A percentile compares a stretch with the other conserved stretches of the same genome.
Conservation (phyloP, 2,113 vertebrate species). For the Nycticebus coucang region DNA sequence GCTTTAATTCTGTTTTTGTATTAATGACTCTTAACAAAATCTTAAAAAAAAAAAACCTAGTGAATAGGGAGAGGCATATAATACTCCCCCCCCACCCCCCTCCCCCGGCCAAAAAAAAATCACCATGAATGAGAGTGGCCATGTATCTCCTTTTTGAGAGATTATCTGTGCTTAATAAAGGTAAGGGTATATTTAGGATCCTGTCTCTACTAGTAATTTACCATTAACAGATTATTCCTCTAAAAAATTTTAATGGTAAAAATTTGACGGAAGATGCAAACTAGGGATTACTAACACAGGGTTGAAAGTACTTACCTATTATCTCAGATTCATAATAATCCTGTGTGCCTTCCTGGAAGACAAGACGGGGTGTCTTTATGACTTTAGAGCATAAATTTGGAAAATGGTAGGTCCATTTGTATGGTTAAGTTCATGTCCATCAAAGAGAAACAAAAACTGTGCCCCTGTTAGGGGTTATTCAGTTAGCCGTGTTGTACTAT, state of each 20-base stretch:
- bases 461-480: background rate
- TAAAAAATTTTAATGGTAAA: constrained; percentile 75
- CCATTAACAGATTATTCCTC: constrained; percentile 49
- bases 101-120: background rate
- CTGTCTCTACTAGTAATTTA: constrained; percentile 30
- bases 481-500: constrained; percentile 30
- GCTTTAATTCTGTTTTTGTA: background rate
- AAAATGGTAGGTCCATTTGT: constrained; percentile 62
- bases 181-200: background rate
- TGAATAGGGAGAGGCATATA: background rate
- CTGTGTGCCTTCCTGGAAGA: constrained; percentile 86
- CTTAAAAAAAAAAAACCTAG: constrained; percentile 42
- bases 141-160: background rate
- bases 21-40: constrained; percentile 40
- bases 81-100: fast-evolving
- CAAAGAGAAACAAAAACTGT: constrained; percentile 55
- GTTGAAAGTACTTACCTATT: constrained; percentile 84
- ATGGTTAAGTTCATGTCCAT: constrained; percentile 42
- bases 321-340: constrained; percentile 85
- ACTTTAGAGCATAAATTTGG: constrained; percentile 77
- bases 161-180: constrained; percentile 38
- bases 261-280: constrained; percentile 69
- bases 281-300: constrained; percentile 66
- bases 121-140: background rate
- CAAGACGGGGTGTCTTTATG: constrained; percentile 85